phyloP scores from a whole-genome alignment of 2,113 vertebrate species.

The Pardalotus punctatus region DNA sequence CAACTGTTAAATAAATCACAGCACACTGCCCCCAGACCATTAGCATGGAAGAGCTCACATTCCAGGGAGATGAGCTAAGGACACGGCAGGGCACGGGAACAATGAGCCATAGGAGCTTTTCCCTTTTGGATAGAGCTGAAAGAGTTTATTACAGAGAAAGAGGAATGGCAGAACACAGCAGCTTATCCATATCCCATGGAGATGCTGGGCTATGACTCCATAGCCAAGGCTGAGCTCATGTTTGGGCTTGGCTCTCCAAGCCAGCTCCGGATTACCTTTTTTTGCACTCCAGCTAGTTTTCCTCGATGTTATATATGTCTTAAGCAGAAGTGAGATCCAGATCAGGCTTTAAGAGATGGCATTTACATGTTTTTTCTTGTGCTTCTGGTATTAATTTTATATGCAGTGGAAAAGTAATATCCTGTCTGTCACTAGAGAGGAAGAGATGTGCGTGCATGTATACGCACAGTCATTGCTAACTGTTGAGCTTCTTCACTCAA shows the following conservation, averaged over 20 bases:
- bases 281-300: background rate
- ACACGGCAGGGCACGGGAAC: background rate
- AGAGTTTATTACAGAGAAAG: background rate
- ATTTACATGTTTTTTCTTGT: background rate
- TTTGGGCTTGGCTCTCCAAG: background rate
- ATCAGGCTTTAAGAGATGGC: background rate
- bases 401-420: constrained; percentile 46
- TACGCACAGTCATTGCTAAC: background rate
- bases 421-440: constrained; percentile 41
- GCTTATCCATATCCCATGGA: background rate
- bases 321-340: background rate
- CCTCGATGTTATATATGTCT: background rate
- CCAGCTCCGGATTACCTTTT: background rate
- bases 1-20: background rate
- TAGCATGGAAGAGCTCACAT: background rate
- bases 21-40: background rate
- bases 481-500: background rate
- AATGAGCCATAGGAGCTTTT: background rate
- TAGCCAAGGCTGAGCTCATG: background rate
- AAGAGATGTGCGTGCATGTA: background rate
- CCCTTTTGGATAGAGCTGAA: background rate
- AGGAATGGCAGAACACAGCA: background rate
- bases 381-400: constrained; percentile 36
- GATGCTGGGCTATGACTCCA: background rate
- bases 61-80: background rate